Conservation (phyloP, 2,797 vertebrate species). For the Artibeus jamaicensis region DNA sequence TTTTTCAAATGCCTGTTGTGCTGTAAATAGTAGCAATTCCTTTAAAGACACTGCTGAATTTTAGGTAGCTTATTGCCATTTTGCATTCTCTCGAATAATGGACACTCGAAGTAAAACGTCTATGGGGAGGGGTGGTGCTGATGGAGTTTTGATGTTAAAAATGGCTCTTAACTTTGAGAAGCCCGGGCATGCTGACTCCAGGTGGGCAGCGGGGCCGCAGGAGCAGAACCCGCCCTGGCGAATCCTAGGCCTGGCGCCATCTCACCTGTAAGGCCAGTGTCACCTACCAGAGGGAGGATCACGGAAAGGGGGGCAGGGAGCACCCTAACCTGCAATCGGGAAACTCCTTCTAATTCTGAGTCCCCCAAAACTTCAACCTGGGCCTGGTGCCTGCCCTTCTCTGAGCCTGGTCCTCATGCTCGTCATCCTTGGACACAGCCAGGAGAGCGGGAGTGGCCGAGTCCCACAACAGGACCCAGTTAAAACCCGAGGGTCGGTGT, state of each 20-base stretch:
- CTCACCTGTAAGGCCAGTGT: background rate
- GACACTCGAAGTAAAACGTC: constrained; percentile 61
- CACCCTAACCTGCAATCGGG: background rate
- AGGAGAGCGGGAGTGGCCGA: background rate
- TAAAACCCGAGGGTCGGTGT: background rate
- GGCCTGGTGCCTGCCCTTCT: background rate
- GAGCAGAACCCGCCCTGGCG: background rate
- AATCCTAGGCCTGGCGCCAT: background rate
- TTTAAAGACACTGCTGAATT: constrained; percentile 46
- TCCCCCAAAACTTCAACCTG: background rate
- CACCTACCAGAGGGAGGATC: background rate
- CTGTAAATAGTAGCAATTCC: constrained; percentile 53
- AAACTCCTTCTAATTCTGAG: background rate
- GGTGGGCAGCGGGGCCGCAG: background rate
- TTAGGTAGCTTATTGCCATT: constrained; percentile 59
- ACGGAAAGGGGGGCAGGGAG: rapidly evolving
- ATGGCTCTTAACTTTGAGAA: constrained; percentile 65
- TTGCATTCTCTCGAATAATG: constrained; percentile 64
- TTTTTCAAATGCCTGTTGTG: constrained; percentile 48
- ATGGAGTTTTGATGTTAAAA: constrained; percentile 68
- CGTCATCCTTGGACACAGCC: background rate
- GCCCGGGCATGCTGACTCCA: background rate
- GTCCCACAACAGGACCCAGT: background rate
- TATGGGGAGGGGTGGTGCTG: constrained; percentile 4
- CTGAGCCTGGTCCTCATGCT: background rate